Evolutionary conservation across 2,797 vertebrate species (phyloP), one percentile per base, ranked within the genome.

Genomic region (Paedocypris micromegethes): DNA sequence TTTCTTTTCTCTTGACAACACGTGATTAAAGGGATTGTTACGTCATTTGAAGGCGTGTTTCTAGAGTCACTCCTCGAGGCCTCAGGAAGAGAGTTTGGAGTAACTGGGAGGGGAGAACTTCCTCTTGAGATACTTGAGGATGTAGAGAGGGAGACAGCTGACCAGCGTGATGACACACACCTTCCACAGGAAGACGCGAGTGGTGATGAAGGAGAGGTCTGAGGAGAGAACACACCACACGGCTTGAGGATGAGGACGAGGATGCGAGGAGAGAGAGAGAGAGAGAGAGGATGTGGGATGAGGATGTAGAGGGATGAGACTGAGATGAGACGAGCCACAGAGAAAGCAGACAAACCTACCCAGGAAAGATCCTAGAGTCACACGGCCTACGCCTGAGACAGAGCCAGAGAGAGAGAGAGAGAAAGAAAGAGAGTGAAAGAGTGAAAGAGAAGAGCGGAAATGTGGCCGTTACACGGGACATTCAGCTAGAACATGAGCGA

Each of bases 81-180:
- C 83, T 89, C 88, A 98, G 0, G 93, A 93, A 75, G 92, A 92
- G 65, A 99, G 93, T 81, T 99, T 99, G 86, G 93, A 98, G 88
- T 99, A 99, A 86, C 94, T 97, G 1, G 96, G 94, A 0, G 97
- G 97, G 2, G 97, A 96, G 74, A 98, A 96, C 85, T 93, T 98
- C 75, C 95, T 91, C 86, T 94, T 96, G 88, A 99, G 88, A 90
- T 94, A 95, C 84, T 99, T 99, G 85, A 98, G 90, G 72, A 96
- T 89, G 86, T 99, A 98, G 75, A 99, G 96, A 9, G 97, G 97
- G 85, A 98, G 93, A 87, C 95, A 99, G 93, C 96, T 98, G 86
- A 99, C 91, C 80, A 95, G 77, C 3, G 97, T 99, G 88, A 98
- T 93, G 65, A 91, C 87, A 0, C 89, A 95, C 83, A 99, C 95